Evolutionary conservation across 1,140 invertebrate genomes (phyloP).

Genomic region (Streblospio benedicti): DNA sequence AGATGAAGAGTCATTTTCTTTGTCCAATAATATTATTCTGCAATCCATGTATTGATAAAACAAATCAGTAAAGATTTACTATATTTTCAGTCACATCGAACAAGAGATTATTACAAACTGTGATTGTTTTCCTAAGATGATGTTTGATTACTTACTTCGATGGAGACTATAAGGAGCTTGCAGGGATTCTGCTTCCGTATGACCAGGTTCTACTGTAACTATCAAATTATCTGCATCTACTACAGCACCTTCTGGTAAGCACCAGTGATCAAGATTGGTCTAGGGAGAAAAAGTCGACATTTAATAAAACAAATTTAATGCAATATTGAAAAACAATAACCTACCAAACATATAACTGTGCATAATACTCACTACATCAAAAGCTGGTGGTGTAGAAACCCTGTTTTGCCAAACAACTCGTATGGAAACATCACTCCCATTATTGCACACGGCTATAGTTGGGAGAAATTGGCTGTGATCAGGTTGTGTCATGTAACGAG

Average conservation of each 20-base stretch:
- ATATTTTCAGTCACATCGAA: no score
- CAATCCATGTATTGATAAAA: no score
- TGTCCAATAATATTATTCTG: no score
- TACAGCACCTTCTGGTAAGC: slow-evolving; percentile 29
- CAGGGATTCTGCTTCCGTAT: slow-evolving; percentile 23
- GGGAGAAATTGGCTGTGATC: slow-evolving; percentile 30
- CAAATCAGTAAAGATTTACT: no score
- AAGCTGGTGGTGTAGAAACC: slow-evolving; percentile 25
- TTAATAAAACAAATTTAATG: background rate
- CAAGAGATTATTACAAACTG: no score
- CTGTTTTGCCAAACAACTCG: slow-evolving; percentile 38
- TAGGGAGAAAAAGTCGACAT: slow-evolving; percentile 9
- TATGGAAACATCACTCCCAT: slow-evolving; percentile 34
- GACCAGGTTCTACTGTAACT: slow-evolving; percentile 24
- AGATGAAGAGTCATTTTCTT: no score
- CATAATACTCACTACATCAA: slow-evolving; percentile 29
- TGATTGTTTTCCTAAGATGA: no score
- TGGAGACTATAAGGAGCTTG: slow-evolving; percentile 35
- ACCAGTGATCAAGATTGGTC: slow-evolving; percentile 35
- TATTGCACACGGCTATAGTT: slow-evolving; percentile 35
- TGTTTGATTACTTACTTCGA: slow-evolving; percentile 28
- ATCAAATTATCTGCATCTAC: slow-evolving; percentile 25
- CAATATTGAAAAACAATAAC: background rate
- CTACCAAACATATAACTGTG: no score
- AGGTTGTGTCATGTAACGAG: slow-evolving; percentile 26